phyloP scores from a whole-genome alignment of 1,140 invertebrate genomes.

The Nasonia longicornis region DNA sequence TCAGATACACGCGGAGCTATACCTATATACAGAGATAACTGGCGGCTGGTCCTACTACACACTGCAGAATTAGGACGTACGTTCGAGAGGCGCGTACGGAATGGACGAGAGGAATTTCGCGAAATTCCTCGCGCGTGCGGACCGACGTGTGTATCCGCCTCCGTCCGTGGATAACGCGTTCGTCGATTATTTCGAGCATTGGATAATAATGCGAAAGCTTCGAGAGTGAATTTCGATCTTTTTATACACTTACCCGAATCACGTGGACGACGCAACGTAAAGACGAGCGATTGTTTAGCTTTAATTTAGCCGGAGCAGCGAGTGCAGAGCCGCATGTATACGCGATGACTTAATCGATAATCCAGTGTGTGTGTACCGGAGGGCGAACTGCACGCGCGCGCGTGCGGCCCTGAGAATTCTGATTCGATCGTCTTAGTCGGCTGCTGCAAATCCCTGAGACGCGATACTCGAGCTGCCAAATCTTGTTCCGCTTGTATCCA shows the following conservation, averaged over 20 bases:
- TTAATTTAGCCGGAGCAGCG: background rate
- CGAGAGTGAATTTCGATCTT: no score
- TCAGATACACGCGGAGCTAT: background rate
- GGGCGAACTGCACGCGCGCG: background rate
- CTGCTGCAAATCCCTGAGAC: background rate
- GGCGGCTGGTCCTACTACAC: background rate
- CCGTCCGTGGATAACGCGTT: no score
- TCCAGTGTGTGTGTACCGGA: background rate
- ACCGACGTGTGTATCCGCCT: background rate
- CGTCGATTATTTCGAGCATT: no score
- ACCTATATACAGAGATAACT: no score
- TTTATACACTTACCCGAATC: no score
- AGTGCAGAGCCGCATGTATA: background rate
- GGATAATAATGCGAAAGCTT: no score
- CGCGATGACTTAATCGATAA: slow-evolving; percentile 12
- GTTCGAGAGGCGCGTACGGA: slow-evolving; percentile 5
- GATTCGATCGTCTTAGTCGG: background rate
- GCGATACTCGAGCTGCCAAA: background rate
- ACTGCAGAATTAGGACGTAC: slow-evolving; percentile 13
- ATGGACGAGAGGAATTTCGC: slow-evolving; percentile 16
- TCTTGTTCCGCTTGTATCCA: background rate
- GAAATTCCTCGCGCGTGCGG: background rate
- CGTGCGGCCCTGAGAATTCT: background rate
- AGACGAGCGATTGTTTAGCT: no score
- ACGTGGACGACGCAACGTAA: no score